Percentiles rank a stretch among this genome's conserved stretches.
Evolutionary conservation across 2,797 vertebrate genomes (phyloP).

Genomic region (Ara ararauna): DNA sequence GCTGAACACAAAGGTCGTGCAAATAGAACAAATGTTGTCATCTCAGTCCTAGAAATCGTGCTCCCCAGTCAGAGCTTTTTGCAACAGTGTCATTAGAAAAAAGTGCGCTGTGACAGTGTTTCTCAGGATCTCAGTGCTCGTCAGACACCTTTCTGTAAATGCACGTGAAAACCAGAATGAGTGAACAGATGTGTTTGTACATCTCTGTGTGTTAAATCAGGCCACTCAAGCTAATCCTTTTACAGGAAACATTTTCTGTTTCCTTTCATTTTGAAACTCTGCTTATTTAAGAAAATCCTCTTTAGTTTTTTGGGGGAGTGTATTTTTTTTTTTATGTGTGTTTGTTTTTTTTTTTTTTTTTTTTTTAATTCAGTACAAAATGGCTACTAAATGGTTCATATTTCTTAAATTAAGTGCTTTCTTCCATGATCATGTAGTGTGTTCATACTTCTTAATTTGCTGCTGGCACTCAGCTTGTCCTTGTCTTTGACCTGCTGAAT

Average conservation of each 20-base stretch:
- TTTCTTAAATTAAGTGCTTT: background rate
- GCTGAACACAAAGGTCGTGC: slow-evolving; percentile 42
- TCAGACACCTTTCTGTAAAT: background rate
- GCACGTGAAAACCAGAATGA: background rate
- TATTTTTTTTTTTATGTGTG: background rate
- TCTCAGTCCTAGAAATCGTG: background rate
- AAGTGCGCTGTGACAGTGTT: background rate
- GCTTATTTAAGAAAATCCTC: background rate
- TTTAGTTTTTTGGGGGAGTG: background rate
- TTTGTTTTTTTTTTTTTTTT: background rate
- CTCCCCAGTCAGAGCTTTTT: background rate
- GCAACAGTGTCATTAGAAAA: background rate
- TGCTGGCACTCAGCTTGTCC: background rate
- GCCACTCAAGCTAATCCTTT: background rate
- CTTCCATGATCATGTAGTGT: background rate
- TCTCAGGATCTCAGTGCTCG: background rate
- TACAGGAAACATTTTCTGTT: background rate
- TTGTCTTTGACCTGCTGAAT: slow-evolving; percentile 4
- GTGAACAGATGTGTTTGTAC: background rate
- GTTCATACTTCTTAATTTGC: background rate
- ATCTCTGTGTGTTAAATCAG: background rate
- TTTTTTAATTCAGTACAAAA: background rate
- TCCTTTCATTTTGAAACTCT: background rate
- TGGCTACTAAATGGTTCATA: background rate
- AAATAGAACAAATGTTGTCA: slow-evolving; percentile 48